Evolutionary conservation across 2,888 invertebrate genomes (phyloP).

Genomic region (Epistrophella euchroma): DNA sequence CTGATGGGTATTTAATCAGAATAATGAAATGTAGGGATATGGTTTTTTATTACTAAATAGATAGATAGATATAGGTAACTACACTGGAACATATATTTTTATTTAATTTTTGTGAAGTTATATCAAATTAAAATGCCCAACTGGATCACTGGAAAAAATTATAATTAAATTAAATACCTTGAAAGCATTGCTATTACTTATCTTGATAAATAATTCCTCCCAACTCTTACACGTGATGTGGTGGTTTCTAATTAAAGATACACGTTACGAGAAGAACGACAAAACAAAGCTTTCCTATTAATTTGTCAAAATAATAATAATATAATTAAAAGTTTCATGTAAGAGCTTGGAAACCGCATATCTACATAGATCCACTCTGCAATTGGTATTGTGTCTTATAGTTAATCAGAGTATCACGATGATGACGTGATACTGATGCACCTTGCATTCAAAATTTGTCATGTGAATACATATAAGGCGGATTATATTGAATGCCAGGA

Average conservation of each 20-base stretch:
- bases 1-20: constrained; percentile 5
- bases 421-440: constrained; percentile 15
- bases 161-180: too few species aligned
- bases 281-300: neutral
- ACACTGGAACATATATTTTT: too few species aligned
- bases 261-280: neutral
- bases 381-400: constrained; percentile 13
- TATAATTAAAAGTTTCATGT: neutral
- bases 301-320: constrained; percentile 19
- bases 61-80: too few species aligned
- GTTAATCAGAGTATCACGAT: constrained; percentile 17
- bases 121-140: too few species aligned
- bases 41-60: too few species aligned
- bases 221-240: neutral
- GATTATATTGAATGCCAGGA: constrained; percentile 34
- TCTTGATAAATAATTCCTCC: neutral
- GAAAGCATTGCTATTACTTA: neutral
- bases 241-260: neutral
- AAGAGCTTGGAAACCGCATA: neutral
- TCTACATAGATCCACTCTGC: neutral
- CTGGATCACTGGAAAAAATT: too few species aligned
- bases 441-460: constrained; percentile 15
- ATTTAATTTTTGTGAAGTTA: too few species aligned
- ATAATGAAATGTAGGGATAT: neutral
- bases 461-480: constrained; percentile 22